Base-by-base conservation (phyloP, 2,113 vertebrate species). In the Brachionichthys hirsutus region DNA sequence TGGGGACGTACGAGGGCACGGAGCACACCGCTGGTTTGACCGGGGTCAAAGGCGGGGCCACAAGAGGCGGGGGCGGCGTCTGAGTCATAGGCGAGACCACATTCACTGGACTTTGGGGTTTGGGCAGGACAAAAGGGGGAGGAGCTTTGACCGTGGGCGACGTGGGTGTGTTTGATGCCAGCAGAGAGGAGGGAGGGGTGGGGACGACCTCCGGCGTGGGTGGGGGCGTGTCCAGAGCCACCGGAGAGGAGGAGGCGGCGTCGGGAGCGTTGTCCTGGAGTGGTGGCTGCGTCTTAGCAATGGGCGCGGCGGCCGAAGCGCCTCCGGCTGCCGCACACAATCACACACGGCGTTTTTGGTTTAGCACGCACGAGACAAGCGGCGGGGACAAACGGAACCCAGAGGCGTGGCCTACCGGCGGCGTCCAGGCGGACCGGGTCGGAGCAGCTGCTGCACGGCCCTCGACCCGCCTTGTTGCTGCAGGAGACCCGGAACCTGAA, bases 401-500 rank as follows among this genome's bases (percentile, higher is more conserved):
- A 3, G 24, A 30, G 5, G 36, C n/a, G 1, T 62, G 12, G 12
- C 19, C 2, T 77, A 97, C 95, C 94, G 89, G 78, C 59, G 0
- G 62, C 58, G 42, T 92, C 88, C 20, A 98, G 52, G 56, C 84
- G 66, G 77, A 98, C 90, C n/a, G 84, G 91, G 74, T 78, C 90
- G 0, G 94, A 98, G 24, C 68, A 77, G 66, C 62, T 92, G 82
- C 96, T 98, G 83, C 94, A 92, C 1, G 94, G 94, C 0, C 97
- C 94, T 66, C 95, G 95, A 22, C 97, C 97, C 0, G 97, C 95
- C 52, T 95, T 97, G 81, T 97, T 98, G 68, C 89, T 87, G 46
- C 97, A 98, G 73, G 91, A 91, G 55, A 98, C 94, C 0, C 95
- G 91, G 83, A 98, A 98, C 72, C 83, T 91, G 51, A 93, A 78